Conservation (phyloP, 2,888 invertebrate genomes). For the Zaprionus lineosus region DNA sequence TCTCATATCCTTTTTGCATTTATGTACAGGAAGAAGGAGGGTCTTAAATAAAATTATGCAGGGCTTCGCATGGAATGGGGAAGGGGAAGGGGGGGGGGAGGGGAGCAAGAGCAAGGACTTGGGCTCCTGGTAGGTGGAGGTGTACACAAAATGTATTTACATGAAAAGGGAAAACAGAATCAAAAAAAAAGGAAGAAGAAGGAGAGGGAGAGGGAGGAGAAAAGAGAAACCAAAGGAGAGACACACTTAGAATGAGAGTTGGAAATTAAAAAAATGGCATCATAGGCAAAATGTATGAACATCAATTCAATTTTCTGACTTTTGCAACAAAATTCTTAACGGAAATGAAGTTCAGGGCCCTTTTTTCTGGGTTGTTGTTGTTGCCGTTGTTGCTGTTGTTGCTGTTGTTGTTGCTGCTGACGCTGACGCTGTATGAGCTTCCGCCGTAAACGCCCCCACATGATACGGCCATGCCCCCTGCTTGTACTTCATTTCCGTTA, state of each 20-base stretch:
- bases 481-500: slow-evolving; percentile 80
- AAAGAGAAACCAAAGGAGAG: slow-evolving; percentile 30
- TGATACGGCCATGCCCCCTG: slow-evolving; percentile 48
- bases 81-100: background rate
- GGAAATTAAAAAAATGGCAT: slow-evolving; percentile 70
- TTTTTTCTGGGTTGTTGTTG: slow-evolving; percentile 29
- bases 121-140: slow-evolving; percentile 3
- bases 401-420: slow-evolving; percentile 23
- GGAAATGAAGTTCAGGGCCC: slow-evolving; percentile 78
- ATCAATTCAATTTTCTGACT: slow-evolving; percentile 76
- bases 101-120: no score
- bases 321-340: slow-evolving; percentile 80
- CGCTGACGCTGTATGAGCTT: slow-evolving; percentile 29
- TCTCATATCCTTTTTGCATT: slow-evolving; percentile 10
- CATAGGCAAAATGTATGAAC: slow-evolving; percentile 82
- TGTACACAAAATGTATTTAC: slow-evolving; percentile 47
- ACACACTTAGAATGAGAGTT: slow-evolving; percentile 56
- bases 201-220: slow-evolving; percentile 10
- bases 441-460: slow-evolving; percentile 35
- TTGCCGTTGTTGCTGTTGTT: slow-evolving; percentile 19
- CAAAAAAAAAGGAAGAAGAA: slow-evolving; percentile 11
- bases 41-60: slow-evolving; percentile 12
- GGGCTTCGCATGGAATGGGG: slow-evolving; percentile 36
- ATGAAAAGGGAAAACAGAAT: slow-evolving; percentile 4
- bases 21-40: slow-evolving; percentile 47